A percentile compares a stretch with the other conserved stretches of the same genome.
These are phyloP conservation scores for Aegypius monachus DNA, from an alignment of 2,113 vertebrate species.

Conservation along the genomic window DNA sequence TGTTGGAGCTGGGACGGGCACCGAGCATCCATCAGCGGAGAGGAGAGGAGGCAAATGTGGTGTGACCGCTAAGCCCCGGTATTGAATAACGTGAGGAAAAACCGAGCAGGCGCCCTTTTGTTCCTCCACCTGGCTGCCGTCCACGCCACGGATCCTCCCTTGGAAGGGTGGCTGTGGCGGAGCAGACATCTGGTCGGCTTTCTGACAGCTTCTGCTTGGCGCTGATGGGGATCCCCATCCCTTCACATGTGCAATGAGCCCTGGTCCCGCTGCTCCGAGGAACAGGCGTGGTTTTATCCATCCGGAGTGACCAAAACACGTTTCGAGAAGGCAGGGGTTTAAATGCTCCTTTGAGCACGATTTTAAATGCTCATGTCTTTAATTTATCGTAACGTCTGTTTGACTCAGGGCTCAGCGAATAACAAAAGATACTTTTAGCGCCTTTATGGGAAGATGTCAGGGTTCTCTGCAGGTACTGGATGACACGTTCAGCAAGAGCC, in stretches of 20 bases:
- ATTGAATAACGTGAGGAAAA: constrained; percentile 29
- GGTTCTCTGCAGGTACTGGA: not conserved
- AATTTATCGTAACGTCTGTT: accelerated
- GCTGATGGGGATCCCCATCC: not conserved
- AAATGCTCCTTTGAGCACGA: accelerated
- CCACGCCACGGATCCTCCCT: constrained; percentile 1
- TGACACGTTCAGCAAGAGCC: not conserved
- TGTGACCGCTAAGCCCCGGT: not conserved
- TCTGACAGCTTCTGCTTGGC: not conserved
- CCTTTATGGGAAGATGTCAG: not conserved
- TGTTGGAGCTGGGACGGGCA: not conserved
- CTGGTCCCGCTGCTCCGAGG: not conserved
- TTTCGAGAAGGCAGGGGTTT: not conserved
- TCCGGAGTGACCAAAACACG: not conserved
- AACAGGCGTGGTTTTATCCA: not conserved
- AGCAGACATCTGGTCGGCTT: not conserved
- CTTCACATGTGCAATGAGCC: not conserved
- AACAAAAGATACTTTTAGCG: not conserved
- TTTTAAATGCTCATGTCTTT: not conserved
- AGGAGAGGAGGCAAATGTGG: not conserved
- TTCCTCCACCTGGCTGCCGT: constrained; percentile 34
- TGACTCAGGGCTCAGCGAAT: not conserved
- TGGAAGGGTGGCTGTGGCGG: not conserved
- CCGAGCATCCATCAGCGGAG: not conserved
- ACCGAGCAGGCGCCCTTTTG: constrained; percentile 10